These are phyloP conservation scores for Eulemur albifrons DNA, from an alignment of 2,797 vertebrate species.

Conservation along the genomic window DNA sequence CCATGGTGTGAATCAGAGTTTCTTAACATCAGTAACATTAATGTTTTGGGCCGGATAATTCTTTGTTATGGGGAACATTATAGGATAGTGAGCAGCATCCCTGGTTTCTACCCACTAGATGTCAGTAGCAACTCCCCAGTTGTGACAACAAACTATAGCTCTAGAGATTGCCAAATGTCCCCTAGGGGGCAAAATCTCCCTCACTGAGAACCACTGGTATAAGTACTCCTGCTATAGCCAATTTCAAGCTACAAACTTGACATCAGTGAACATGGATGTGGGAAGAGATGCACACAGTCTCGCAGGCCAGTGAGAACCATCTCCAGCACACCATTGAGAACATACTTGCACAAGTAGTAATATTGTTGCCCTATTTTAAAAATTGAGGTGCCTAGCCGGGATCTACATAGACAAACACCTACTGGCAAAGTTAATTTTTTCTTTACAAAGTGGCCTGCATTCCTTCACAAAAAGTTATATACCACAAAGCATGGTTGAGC, in stretches of 20 bases:
- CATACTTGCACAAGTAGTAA: background rate
- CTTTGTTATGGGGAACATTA: background rate
- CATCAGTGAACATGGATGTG: background rate
- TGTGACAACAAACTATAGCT: background rate
- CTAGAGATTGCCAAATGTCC: conserved; percentile 19
- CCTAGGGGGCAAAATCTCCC: background rate
- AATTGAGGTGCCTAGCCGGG: background rate
- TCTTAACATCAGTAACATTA: background rate
- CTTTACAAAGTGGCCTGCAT: conserved; percentile 7
- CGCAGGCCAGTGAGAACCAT: background rate
- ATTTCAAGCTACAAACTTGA: background rate
- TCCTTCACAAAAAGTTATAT: background rate
- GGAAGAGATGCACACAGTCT: background rate
- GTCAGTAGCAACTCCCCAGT: conserved; percentile 52
- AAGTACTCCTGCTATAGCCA: background rate
- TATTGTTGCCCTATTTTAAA: background rate
- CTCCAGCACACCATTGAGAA: background rate
- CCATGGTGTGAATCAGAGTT: background rate
- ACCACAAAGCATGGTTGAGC: background rate
- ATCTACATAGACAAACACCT: background rate
- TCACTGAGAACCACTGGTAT: background rate
- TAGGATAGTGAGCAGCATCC: background rate
- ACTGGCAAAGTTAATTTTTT: background rate
- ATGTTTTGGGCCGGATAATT: background rate
- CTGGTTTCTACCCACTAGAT: conserved; percentile 55